A percentile compares a stretch with the other conserved stretches of the same genome.
Conservation (phyloP, 2,888 invertebrate species). For the Lochmaea capreae region DNA sequence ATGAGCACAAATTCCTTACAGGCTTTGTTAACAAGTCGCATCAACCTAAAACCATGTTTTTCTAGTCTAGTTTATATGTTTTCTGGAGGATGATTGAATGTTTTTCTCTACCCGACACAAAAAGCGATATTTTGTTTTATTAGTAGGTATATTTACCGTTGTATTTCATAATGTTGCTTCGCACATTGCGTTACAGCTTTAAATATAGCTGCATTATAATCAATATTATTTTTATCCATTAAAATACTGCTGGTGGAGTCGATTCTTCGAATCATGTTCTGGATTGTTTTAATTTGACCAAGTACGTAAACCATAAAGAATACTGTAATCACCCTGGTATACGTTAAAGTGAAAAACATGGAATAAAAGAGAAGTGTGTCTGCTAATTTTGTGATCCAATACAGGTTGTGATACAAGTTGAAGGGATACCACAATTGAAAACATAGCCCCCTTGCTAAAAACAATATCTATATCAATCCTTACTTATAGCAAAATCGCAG, state of each 20-base stretch:
- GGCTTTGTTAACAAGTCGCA: constrained; percentile 34
- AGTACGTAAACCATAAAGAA: constrained; percentile 36
- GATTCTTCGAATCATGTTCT: constrained; percentile 28
- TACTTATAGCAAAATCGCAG: too few relatives aligned
- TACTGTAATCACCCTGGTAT: constrained; percentile 30
- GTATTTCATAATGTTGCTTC: constrained; percentile 33
- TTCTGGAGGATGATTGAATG: background rate
- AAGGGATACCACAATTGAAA: constrained; percentile 41
- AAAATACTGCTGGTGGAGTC: constrained; percentile 23
- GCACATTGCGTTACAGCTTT: constrained; percentile 26
- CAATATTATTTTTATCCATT: background rate
- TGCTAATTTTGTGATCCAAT: constrained; percentile 14
- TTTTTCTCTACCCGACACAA: too few relatives aligned
- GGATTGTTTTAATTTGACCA: constrained; percentile 37
- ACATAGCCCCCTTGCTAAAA: constrained; percentile 14
- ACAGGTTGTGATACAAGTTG: constrained; percentile 34
- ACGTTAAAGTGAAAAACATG: constrained; percentile 22
- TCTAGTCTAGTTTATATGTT: background rate
- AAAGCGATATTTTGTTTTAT: too few relatives aligned
- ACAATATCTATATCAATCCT: background rate
- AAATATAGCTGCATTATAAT: constrained; percentile 23
- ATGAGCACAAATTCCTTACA: constrained; percentile 38
- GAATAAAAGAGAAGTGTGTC: constrained; percentile 25
- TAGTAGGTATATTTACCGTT: constrained; percentile 22
- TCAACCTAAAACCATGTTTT: constrained; percentile 31